Evolutionary conservation across 2,113 vertebrate species (phyloP), one percentile per base, ranked within the genome.

Genomic region (Centropus unirufus): DNA sequence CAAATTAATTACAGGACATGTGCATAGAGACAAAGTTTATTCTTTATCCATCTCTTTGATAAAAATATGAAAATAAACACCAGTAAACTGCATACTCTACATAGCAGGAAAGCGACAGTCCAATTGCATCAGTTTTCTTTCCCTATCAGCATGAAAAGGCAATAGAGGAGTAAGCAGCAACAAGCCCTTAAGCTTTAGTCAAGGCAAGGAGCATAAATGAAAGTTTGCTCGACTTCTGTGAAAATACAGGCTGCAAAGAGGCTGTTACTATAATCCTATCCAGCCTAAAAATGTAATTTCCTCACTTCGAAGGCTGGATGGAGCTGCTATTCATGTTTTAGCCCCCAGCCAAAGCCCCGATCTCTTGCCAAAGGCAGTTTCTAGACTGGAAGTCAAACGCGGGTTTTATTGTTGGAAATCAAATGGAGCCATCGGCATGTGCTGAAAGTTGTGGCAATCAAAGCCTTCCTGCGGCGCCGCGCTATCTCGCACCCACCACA

Each of bases 351-450:
- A 78, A 89, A 67, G 84, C 49, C 49, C 36, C 61, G 4, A 11
- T 44, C 74, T 83, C 86, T 66, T 9, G 1, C 78, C 54, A 59
- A 67, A 95, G 89, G 74, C 55, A 1, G 86, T 26, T 91, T 66
- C 77, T 21, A n/a, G 77, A n/a, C 92, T 59, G 81, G 63, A 54
- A 97, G 91, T 42, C 90, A 89, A 89, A 79, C 80, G n/a, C 2
- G 3, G 61, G 79, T 81, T 81, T 93, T 86, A 18, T 36, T 76
- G 85, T 57, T 0, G 5, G 47, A 66, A 92, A 80, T 78, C 78
- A 83, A 92, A 86, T 1, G 24, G 54, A 85, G 92, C 67, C 80
- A 32, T 7, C 1, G 10, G 78, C 8, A 6, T 1, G 8, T 8
- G 72, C 87, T 54, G 75, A 27, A 51, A 58, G 83, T 20, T 20